Evolutionary conservation across 2,888 invertebrate species (phyloP).

Genomic region (Dynastes maya): DNA sequence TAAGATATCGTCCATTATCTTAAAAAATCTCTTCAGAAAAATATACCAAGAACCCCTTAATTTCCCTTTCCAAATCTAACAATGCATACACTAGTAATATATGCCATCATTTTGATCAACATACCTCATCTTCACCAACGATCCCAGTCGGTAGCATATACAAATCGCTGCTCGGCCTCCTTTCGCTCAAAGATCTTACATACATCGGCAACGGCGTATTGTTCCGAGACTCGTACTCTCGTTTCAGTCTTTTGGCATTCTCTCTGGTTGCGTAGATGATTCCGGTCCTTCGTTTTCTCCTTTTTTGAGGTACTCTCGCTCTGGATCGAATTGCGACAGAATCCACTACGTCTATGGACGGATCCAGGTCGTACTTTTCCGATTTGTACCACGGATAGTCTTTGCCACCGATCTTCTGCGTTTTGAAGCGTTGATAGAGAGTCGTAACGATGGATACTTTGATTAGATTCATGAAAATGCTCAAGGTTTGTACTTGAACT

Average conservation of each 20-base stretch:
- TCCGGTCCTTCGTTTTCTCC: constrained; percentile 30
- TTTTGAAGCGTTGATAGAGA: constrained; percentile 84
- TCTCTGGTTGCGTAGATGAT: constrained; percentile 51
- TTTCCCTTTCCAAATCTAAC: no score
- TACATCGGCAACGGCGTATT: constrained; percentile 45
- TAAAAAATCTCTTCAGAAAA: no score
- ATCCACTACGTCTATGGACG: constrained; percentile 44
- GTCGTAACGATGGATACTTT: constrained; percentile 82
- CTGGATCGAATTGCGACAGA: constrained; percentile 16
- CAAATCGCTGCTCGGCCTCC: constrained; percentile 65
- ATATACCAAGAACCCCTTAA: no score
- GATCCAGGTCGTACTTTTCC: constrained; percentile 56
- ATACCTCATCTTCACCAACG: constrained; percentile 42
- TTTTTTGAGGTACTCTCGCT: not conserved
- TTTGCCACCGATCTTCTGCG: constrained; percentile 82
- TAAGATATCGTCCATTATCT: no score
- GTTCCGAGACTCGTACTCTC: constrained; percentile 47
- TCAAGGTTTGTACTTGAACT: constrained; percentile 80
- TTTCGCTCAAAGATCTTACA: constrained; percentile 54
- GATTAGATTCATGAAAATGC: constrained; percentile 78
- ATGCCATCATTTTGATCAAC: not conserved
- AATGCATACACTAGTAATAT: no score
- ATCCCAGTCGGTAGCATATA: constrained; percentile 62
- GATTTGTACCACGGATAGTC: constrained; percentile 81
- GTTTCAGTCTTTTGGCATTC: constrained; percentile 45